phyloP scores from a whole-genome alignment of 2,888 invertebrate species.

The Gymnoscelis rufifasciata region DNA sequence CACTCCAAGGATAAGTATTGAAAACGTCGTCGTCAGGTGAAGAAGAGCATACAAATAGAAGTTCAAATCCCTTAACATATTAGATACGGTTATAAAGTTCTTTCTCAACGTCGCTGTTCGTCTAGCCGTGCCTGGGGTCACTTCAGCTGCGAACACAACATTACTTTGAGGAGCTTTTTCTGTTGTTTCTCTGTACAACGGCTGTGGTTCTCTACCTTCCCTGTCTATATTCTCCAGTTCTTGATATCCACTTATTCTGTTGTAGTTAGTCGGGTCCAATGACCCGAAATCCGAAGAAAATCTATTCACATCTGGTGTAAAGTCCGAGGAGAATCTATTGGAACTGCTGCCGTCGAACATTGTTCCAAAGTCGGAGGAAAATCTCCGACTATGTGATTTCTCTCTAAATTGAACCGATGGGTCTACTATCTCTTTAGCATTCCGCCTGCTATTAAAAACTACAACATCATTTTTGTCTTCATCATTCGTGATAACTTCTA shows the following conservation, averaged over 20 bases:
- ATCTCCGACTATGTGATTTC: slow-evolving; percentile 41
- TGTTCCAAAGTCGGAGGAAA: slow-evolving; percentile 42
- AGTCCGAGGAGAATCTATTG: slow-evolving; percentile 41
- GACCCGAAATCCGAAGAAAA: slow-evolving; percentile 60
- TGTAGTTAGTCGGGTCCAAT: slow-evolving; percentile 50
- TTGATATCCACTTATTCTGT: slow-evolving; percentile 54
- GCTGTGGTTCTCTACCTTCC: slow-evolving; percentile 61
- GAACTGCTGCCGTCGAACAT: slow-evolving; percentile 37
- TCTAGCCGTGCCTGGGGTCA: slow-evolving; percentile 61
- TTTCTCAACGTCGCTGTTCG: slow-evolving; percentile 66
- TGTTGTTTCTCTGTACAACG: slow-evolving; percentile 77
- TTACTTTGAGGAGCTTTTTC: slow-evolving; percentile 61
- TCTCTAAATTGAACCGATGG: slow-evolving; percentile 56
- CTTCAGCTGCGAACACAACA: slow-evolving; percentile 57
- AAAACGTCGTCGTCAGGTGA: slow-evolving; percentile 75
- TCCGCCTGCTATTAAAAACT: slow-evolving; percentile 59
- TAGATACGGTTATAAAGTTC: slow-evolving; percentile 63
- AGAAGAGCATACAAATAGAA: slow-evolving; percentile 79
- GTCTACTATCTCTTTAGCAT: slow-evolving; percentile 64
- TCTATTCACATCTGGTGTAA: slow-evolving; percentile 37
- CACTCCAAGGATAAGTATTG: slow-evolving; percentile 70
- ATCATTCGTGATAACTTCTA: slow-evolving; percentile 41
- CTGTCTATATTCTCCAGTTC: slow-evolving; percentile 68
- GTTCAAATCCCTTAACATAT: slow-evolving; percentile 64
- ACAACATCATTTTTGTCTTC: slow-evolving; percentile 64